Base-by-base conservation (phyloP, 1,140 invertebrate genomes). In the Drosophila busckii region DNA sequence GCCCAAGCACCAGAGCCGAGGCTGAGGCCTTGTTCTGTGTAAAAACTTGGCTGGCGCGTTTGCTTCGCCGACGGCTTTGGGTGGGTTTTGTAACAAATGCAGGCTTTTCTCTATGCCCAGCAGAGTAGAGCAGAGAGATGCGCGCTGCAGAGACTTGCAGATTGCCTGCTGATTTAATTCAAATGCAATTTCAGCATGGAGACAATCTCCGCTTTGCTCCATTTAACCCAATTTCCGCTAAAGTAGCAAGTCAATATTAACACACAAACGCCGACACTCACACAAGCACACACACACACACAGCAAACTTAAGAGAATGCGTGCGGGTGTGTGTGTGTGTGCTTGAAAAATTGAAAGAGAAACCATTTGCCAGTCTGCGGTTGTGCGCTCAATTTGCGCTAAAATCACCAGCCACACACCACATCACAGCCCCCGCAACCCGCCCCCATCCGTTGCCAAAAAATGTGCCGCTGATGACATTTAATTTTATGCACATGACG, bases 221-320 rank as follows among this genome's bases (percentile, higher is more conserved):
- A 66, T 66, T 66, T 66, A 66, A 66, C 62, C 62, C 62, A 66
- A 66, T 66, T 66, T 66, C 62, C 62, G 62, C 50, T 28, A 66
- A 66, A 66, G 62, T 66, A 62, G 58, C 62, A 66, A 66, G 62
- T 66, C 62, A 66, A 66, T 66, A 66, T 66, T 66, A 66, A 61
- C 50, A 55, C 62, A 54, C 56, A 63, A 16, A 50, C 40, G 28
- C 45, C 16, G 15, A 38, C 34, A 32, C 10, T 38, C 29, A 35
- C 45, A 22, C 45, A 22, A 12, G 37, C 22, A 8, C 8, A 23
- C 22, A 23, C 22, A 23, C 10, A 15, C 22, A 8, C 31, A 31
- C 52, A 31, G 20, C 10, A 12, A 31, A 41, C 17, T 58, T 46
- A 42, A 55, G 58, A 54, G 49, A 61, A 42, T n/a, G n/a, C n/a